Percentiles rank a stretch among this genome's conserved stretches.
These are phyloP conservation scores for Hippopotamyrus pictus DNA, from an alignment of 2,797 vertebrate species.

Conservation along the genomic window DNA sequence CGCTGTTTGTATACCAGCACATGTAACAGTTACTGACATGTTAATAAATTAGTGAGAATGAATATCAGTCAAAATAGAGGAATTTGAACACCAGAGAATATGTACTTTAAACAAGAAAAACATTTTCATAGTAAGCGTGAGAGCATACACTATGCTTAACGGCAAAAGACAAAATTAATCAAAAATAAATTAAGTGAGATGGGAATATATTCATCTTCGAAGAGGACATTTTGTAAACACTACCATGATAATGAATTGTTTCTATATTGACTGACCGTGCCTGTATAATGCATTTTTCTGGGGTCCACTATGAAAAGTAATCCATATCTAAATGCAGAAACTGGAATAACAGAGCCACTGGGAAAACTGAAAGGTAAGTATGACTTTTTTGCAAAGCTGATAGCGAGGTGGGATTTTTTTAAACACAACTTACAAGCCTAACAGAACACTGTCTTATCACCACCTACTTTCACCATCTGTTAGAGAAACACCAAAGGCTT, in stretches of 20 bases:
- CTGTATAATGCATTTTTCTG: neutral
- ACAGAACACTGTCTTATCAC: neutral
- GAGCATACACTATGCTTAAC: neutral
- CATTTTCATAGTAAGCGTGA: neutral
- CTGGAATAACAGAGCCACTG: neutral
- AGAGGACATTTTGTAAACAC: neutral
- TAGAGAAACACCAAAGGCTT: neutral
- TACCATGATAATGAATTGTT: neutral
- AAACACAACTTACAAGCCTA: neutral
- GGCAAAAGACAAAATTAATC: neutral
- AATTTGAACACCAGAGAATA: neutral
- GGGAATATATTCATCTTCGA: neutral
- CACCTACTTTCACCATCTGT: conserved; percentile 20
- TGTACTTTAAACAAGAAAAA: neutral
- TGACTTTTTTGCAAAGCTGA: neutral
- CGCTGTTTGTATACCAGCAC: neutral
- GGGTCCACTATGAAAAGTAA: neutral
- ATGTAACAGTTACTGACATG: neutral
- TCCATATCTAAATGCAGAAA: neutral
- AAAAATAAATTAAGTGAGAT: neutral
- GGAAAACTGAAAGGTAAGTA: neutral
- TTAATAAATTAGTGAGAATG: neutral
- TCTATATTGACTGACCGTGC: neutral
- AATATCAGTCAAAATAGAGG: neutral
- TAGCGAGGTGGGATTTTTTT: neutral